Conservation (phyloP, 1,140 invertebrate genomes). For the Euglossa dilemma region DNA sequence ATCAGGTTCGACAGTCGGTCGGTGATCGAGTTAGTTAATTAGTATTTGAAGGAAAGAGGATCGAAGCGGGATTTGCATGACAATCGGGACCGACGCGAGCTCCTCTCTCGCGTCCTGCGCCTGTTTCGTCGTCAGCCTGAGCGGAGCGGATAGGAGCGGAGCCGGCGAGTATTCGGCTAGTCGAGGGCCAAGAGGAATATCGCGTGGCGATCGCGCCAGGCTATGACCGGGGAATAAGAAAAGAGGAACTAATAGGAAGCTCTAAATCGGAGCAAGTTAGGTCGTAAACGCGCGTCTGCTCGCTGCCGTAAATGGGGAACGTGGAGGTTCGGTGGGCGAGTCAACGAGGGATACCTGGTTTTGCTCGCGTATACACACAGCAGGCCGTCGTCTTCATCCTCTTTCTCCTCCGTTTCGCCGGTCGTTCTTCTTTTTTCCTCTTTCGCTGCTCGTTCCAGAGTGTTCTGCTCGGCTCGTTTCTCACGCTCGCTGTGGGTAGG, state of each 20-base stretch:
- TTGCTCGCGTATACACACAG: conserved; percentile 44
- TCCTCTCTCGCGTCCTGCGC: neutral
- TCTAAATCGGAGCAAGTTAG: conserved; percentile 56
- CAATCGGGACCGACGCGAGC: neutral
- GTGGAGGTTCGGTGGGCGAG: conserved; percentile 39
- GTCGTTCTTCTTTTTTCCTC: conserved; percentile 18
- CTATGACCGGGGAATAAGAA: neutral
- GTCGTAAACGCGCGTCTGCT: conserved; percentile 50
- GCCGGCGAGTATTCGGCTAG: no score
- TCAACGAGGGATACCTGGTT: conserved; percentile 60
- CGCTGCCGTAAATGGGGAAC: conserved; percentile 55
- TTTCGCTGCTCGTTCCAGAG: conserved; percentile 47
- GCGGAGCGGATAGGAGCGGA: no score
- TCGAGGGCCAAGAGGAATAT: no score
- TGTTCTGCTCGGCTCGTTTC: conserved; percentile 61
- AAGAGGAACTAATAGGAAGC: conserved; percentile 44
- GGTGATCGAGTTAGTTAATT: conserved; percentile 5
- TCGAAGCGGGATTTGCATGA: conserved; percentile 57
- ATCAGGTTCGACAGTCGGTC: neutral
- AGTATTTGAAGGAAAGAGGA: neutral
- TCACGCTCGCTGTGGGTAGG: conserved; percentile 64
- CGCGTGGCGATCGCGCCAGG: neutral
- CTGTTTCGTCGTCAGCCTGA: neutral
- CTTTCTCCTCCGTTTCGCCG: neutral
- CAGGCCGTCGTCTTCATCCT: neutral